These are phyloP conservation scores for Cynopterus sphinx DNA, from an alignment of 2,797 vertebrate species.

Conservation along the genomic window DNA sequence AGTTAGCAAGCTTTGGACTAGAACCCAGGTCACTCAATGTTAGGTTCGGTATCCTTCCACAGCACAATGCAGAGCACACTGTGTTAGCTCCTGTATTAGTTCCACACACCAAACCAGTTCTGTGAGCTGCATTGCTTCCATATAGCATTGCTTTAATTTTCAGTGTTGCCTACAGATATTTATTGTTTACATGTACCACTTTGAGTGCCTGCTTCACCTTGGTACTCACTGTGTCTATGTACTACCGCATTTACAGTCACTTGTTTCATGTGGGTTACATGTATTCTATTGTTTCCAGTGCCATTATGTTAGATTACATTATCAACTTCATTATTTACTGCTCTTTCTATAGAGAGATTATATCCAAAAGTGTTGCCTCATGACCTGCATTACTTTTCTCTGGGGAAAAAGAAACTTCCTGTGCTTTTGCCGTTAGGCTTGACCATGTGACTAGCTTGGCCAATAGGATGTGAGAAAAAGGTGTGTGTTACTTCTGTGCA, in stretches of 20 bases:
- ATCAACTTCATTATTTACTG: neutral
- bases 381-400: neutral
- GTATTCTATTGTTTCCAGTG: neutral
- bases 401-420: neutral
- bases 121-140: neutral
- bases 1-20: neutral
- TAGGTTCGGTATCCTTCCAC: neutral
- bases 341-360: neutral
- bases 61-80: neutral
- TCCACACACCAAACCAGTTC: no score
- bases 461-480: neutral
- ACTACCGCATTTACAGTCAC: neutral
- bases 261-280: neutral
- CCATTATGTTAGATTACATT: neutral
- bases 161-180: neutral
- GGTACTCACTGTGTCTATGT: neutral
- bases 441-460: neutral
- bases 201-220: neutral
- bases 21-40: neutral
- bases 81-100: neutral
- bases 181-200: neutral
- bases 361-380: accelerated
- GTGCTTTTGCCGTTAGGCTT: neutral
- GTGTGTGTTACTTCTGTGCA: neutral
- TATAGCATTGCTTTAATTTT: neutral